Evolutionary conservation across 2,888 invertebrate genomes (phyloP), one percentile per base, ranked within the genome.

Genomic region (Ecdyonurus torrentis): DNA sequence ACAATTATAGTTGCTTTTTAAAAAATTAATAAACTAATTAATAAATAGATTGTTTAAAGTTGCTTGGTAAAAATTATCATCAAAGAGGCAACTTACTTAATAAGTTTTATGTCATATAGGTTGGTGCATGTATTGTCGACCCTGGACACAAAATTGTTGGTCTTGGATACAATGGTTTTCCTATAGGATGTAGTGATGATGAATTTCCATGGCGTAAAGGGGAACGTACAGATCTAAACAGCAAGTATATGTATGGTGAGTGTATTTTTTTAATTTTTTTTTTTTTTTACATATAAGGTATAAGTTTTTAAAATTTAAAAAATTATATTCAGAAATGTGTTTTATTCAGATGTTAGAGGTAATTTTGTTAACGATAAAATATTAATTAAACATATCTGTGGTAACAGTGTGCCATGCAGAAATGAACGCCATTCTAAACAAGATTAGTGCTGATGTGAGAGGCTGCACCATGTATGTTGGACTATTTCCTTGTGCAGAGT

Each of bases 91-190:
- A 15, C 37, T 37, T 10, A 10, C 5, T 10, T 37, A 37, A 37
- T 37, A 37, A 37, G 5, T 10, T 37, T 10, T 37, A 37, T 15
- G 37, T 37, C 5, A 10, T 37, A 15, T 15, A 37, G 37, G 95
- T 95, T 20, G 98, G 98, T 2, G 95, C 96, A 3, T 96, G 96
- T 72, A 88, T 98, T 69, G 93, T 96, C 0, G 91, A 93, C 71
- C 74, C 80, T 25, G 85, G 89, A 0, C 91, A 92, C 58, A 86
- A 85, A 74, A 90, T 99, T 70, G 88, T 99, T 59, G 92, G 92
- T 23, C 81, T 94, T 65, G 98, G 98, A 65, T 99, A 98, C 72
- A 99, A 99, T 80, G 97, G 98, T 1, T 92, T 98, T 87, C 98
- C 98, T 0, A 82, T 77, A 64, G 92, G 91, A 2, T 97, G 96